These are phyloP conservation scores for Anolis carolinensis DNA, from an alignment of 2,113 vertebrate species.

Conservation along the genomic window DNA sequence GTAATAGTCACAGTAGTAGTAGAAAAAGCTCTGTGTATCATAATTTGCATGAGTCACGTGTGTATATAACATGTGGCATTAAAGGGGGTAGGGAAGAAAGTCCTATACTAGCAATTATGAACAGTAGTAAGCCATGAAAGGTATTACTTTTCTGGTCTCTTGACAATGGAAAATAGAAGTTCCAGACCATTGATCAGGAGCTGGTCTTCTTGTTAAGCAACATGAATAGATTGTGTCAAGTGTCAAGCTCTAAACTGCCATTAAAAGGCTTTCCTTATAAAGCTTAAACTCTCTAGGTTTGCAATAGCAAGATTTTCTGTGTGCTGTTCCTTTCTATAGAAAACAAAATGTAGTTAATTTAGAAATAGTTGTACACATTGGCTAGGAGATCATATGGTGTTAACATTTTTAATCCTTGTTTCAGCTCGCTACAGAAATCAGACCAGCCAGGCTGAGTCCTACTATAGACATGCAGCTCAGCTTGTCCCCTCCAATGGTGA, in stretches of 20 bases:
- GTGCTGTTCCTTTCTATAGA: background rate
- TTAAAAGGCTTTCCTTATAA: conserved; percentile 6
- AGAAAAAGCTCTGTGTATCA: background rate
- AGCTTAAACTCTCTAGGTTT: background rate
- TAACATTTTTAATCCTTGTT: background rate
- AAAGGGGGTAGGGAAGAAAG: background rate
- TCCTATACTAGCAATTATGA: background rate
- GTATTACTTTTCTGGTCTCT: background rate
- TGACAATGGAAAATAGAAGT: background rate
- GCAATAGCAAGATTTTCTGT: background rate
- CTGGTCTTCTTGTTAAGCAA: background rate
- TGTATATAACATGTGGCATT: background rate
- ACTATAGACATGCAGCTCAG: conserved; percentile 97
- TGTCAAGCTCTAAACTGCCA: background rate
- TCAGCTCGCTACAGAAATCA: conserved; percentile 98
- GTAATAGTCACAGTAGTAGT: background rate
- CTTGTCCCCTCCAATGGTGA: conserved; percentile 98
- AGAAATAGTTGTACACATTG: too few relatives aligned
- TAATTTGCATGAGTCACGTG: background rate
- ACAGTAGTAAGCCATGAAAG: background rate
- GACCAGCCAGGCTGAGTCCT: conserved; percentile 99
- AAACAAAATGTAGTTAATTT: background rate
- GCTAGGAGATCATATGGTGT: background rate
- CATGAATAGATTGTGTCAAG: background rate
- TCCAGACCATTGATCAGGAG: too few relatives aligned